Evolutionary conservation across 2,797 vertebrate genomes (phyloP), one percentile per base, ranked within the genome.

Genomic region (Acridotheres tristis): DNA sequence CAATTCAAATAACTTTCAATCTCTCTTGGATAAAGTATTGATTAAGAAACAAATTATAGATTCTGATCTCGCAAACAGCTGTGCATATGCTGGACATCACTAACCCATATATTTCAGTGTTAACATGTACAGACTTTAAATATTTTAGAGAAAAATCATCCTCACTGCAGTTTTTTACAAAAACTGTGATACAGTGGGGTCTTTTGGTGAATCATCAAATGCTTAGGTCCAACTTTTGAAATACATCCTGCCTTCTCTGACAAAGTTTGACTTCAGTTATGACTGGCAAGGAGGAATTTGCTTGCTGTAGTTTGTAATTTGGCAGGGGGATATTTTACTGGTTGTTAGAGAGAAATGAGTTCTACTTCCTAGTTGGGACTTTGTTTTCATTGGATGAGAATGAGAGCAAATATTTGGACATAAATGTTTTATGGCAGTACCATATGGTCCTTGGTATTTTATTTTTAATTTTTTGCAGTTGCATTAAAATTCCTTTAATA

Each of bases 341-440:
- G 61, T 94, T 95, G 61, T 93, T 92, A 85, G 53, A 95, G 57
- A 89, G 82, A 92, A 96, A 93, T 78, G 68, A 92, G 54, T 94
- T 95, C 81, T 90, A 85, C 66, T 96, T 97, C 72, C 69, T 93
- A 72, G 93, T 62, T 89, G 88, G 75, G 62, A 88, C 76, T 95
- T 94, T 95, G 89, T 93, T 96, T 96, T 96, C 59, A 81, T 82
- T 96, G 93, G 90, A 95, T 86, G 58, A 91, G 85, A 90, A 96
- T 72, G 54, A 93, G 92, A 92, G 87, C 87, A 97, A 97, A 95
- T 94, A 94, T 96, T 96, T 96, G 94, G 93, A 92, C 76, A 69
- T 95, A 96, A 96, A 94, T 86, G 92, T 89, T 96, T 96, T 95
- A 94, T 92, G 94, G 95, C 82, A 89, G 94, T 87, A 93, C 90